Conservation (phyloP, 2,797 vertebrate genomes). For the Nasua narica region DNA sequence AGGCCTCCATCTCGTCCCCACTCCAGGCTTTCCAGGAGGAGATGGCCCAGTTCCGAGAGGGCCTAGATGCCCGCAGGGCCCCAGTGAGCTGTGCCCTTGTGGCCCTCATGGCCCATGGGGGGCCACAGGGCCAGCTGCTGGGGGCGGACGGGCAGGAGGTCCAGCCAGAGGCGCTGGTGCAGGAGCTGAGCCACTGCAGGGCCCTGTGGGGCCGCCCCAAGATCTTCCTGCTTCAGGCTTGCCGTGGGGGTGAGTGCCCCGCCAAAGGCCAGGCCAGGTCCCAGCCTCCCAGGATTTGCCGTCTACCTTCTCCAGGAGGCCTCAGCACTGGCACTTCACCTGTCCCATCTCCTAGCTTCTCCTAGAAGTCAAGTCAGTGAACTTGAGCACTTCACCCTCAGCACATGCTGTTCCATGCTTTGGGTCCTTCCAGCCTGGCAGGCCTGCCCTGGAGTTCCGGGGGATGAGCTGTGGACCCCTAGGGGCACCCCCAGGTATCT, state of each 20-base stretch:
- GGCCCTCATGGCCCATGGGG: conserved; percentile 67
- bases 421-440: neutral
- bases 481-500: neutral
- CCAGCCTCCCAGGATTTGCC: neutral
- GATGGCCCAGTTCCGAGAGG: conserved; percentile 45
- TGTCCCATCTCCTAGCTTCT: neutral
- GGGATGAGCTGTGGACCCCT: neutral
- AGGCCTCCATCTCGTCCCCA: neutral
- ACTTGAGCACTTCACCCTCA: neutral
- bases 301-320: neutral
- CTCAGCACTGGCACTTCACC: neutral
- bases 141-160: conserved; percentile 43
- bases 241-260: conserved; percentile 46
- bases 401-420: neutral
- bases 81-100: conserved; percentile 67
- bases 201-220: conserved; percentile 41
- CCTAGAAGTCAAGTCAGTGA: neutral
- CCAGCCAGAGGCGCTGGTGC: neutral
- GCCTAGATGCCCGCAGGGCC: neutral
- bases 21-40: conserved; percentile 58
- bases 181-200: conserved; percentile 30
- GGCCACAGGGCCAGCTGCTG: conserved; percentile 41
- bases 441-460: neutral
- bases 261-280: neutral
- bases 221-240: conserved; percentile 69